Evolutionary conservation across 2,888 invertebrate genomes (phyloP).

Genomic region (Poecilus cupreus): DNA sequence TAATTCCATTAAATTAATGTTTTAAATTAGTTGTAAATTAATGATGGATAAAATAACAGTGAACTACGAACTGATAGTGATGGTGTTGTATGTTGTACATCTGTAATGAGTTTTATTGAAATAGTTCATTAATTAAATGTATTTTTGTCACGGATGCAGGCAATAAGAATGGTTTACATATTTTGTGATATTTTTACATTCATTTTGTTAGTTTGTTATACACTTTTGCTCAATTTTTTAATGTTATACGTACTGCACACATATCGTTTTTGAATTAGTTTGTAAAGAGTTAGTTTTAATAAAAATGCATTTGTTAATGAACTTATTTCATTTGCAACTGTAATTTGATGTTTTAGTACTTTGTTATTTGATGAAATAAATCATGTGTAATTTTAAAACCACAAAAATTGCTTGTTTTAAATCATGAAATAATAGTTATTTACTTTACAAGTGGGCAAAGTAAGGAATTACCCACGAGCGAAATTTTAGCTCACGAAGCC

Average conservation of each 20-base stretch:
- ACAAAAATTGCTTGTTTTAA: neutral
- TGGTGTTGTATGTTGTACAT: slow-evolving; percentile 23
- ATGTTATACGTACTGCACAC: slow-evolving; percentile 45
- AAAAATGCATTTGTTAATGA: slow-evolving; percentile 30
- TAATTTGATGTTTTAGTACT: slow-evolving; percentile 47
- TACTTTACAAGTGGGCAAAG: too few relatives aligned
- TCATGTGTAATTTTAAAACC: slow-evolving; percentile 29
- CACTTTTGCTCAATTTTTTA: slow-evolving; percentile 43
- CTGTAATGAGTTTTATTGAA: slow-evolving; percentile 24
- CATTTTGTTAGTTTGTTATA: slow-evolving; percentile 11
- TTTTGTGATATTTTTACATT: slow-evolving; percentile 50
- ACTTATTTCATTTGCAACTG: neutral
- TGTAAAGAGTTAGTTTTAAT: too few relatives aligned
- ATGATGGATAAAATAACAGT: slow-evolving; percentile 12
- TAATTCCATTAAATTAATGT: slow-evolving; percentile 68
- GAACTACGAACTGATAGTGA: slow-evolving; percentile 38
- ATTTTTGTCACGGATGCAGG: neutral
- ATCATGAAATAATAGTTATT: slow-evolving; percentile 30
- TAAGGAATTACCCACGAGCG: too few relatives aligned
- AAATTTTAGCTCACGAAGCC: too few relatives aligned
- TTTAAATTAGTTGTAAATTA: slow-evolving; percentile 39
- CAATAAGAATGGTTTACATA: slow-evolving; percentile 35
- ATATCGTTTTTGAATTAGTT: slow-evolving; percentile 33
- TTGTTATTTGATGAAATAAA: slow-evolving; percentile 56
- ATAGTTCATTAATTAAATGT: slow-evolving; percentile 52